These are phyloP conservation scores for Crossaster papposus DNA, from an alignment of 53 echinoderm and acorn worm genomes.

Conservation along the genomic window DNA sequence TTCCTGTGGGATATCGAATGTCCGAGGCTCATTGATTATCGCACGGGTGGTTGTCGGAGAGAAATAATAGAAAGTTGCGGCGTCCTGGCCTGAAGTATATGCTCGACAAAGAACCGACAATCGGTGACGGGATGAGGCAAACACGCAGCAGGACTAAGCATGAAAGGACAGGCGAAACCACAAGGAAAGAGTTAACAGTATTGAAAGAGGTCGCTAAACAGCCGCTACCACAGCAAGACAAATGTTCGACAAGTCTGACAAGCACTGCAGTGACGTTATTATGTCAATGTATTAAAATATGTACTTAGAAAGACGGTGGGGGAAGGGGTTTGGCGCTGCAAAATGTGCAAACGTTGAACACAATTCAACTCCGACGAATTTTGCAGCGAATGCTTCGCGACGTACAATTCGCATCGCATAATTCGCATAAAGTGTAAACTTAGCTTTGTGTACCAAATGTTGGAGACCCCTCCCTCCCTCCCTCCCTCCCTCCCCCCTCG, in stretches of 20 bases:
- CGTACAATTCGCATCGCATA: too few species aligned
- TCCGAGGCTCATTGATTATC: not conserved
- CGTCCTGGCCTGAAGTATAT: not conserved
- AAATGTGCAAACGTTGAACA: too few species aligned
- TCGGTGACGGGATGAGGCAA: not conserved
- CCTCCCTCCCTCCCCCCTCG: too few species aligned
- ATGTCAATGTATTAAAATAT: not conserved
- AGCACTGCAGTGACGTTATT: not conserved
- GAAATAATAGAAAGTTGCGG: constrained; percentile 12
- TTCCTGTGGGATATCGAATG: constrained; percentile 9
- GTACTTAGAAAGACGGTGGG: too few species aligned
- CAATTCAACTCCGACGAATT: too few species aligned
- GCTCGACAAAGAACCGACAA: not conserved
- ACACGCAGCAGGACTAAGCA: not conserved
- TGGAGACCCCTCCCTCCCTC: too few species aligned
- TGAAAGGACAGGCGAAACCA: not conserved
- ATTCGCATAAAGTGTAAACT: too few species aligned
- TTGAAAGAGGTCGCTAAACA: too few species aligned
- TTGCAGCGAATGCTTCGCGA: too few species aligned
- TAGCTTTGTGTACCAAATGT: too few species aligned
- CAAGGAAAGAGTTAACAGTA: not conserved
- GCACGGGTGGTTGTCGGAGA: not conserved
- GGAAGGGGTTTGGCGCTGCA: too few species aligned
- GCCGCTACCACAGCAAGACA: not conserved
- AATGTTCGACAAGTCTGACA: not conserved